These are phyloP conservation scores for Euleptes europaea DNA, from an alignment of 2,113 vertebrate species.

Conservation along the genomic window DNA sequence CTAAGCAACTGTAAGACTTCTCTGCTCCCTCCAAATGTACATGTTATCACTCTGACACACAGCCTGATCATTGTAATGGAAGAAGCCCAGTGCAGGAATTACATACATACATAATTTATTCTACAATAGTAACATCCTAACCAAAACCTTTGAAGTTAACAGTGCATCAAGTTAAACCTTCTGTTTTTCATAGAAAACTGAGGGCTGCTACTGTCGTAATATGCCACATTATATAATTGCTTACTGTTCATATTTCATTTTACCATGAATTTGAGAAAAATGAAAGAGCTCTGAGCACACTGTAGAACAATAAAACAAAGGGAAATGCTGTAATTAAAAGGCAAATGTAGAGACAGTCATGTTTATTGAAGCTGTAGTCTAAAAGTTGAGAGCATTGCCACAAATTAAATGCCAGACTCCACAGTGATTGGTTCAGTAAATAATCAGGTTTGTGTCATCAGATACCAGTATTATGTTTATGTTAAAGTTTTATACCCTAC, in stretches of 20 bases:
- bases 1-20: neutral
- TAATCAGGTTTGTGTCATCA: neutral
- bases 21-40: neutral
- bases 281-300: slow-evolving; percentile 33
- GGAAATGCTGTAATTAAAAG: slow-evolving; percentile 33
- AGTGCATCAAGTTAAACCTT: neutral
- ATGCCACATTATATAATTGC: neutral
- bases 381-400: slow-evolving; percentile 5
- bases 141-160: neutral
- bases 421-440: neutral
- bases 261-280: slow-evolving; percentile 17
- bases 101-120: neutral
- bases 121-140: neutral
- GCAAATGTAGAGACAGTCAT: neutral
- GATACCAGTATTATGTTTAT: neutral
- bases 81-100: neutral
- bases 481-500: too few relatives aligned
- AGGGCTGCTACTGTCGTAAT: neutral
- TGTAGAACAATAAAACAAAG: slow-evolving; percentile 30
- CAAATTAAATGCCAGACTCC: neutral
- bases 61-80: neutral
- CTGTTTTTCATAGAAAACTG: neutral
- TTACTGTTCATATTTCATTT: slow-evolving; percentile 14
- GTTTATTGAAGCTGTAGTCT: slow-evolving; percentile 37
- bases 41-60: neutral